Evolutionary conservation across 2,888 invertebrate genomes (phyloP).

Genomic region (Thelaira solivaga): DNA sequence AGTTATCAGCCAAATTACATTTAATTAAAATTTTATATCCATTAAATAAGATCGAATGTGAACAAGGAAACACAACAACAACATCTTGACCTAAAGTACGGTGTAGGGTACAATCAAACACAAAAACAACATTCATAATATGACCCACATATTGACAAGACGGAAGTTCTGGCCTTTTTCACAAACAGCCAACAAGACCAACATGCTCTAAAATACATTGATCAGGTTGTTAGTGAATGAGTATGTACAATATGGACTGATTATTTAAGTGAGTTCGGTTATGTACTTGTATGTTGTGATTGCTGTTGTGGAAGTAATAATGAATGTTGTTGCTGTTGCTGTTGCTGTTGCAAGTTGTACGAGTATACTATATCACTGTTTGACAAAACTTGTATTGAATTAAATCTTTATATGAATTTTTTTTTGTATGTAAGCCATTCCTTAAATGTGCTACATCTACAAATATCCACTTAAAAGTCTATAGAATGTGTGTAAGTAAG

Average conservation of each 20-base stretch:
- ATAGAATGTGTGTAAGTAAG: constrained; percentile 6
- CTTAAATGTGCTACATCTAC: constrained; percentile 35
- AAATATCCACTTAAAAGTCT: not conserved
- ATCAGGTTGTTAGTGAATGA: constrained; percentile 45
- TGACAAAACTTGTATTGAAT: constrained; percentile 42
- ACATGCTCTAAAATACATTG: constrained; percentile 43
- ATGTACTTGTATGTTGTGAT: not conserved
- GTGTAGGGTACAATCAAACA: constrained; percentile 30
- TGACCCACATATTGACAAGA: constrained; percentile 59
- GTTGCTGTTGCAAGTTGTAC: constrained; percentile 18
- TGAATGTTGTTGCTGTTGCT: constrained; percentile 11
- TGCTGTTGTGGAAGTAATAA: constrained; percentile 18
- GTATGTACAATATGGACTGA: constrained; percentile 26
- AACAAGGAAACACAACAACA: not conserved
- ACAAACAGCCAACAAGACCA: constrained; percentile 23
- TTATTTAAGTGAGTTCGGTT: not conserved
- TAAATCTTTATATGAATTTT: constrained; percentile 6
- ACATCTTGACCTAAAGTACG: constrained; percentile 29
- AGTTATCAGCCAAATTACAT: too few species aligned
- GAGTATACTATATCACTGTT: constrained; percentile 34
- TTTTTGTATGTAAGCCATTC: constrained; percentile 19
- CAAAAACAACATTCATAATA: constrained; percentile 31
- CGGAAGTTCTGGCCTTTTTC: constrained; percentile 61
- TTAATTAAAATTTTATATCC: too few species aligned
- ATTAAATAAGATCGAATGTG: too few species aligned